Evolutionary conservation across 2,797 vertebrate species (phyloP).

Genomic region (Crax fasciolata): DNA sequence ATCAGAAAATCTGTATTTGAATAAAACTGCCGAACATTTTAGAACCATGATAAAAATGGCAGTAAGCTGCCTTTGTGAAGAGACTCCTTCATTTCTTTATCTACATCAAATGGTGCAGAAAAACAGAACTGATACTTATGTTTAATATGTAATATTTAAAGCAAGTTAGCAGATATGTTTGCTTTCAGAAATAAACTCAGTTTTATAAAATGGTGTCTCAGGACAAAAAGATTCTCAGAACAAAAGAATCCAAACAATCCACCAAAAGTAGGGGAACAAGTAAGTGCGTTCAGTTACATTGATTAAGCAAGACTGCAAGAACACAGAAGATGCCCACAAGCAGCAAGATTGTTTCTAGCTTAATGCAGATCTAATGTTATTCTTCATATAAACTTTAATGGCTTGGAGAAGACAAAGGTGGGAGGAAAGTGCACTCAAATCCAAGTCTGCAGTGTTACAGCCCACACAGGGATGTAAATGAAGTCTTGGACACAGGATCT

Average conservation of each 20-base stretch:
- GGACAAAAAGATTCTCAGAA: not conserved
- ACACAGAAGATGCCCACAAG: slow-evolving; percentile 13
- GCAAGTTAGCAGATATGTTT: not conserved
- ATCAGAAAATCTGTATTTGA: slow-evolving; percentile 33
- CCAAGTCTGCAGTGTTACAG: slow-evolving; percentile 57
- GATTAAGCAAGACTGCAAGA: not conserved
- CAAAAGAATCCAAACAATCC: not conserved
- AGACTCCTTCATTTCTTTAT: not conserved
- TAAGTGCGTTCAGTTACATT: not conserved
- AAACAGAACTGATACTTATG: not conserved
- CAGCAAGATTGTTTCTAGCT: slow-evolving; percentile 15
- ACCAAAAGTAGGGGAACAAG: not conserved
- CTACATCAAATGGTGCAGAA: not conserved
- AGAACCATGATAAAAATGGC: not conserved
- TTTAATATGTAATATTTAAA: not conserved
- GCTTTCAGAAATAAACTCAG: not conserved
- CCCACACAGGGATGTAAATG: slow-evolving; percentile 63
- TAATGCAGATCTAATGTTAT: slow-evolving; percentile 23
- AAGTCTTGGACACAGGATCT: slow-evolving; percentile 63
- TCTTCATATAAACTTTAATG: slow-evolving; percentile 61
- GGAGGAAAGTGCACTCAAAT: slow-evolving; percentile 46
- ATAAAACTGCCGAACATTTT: not conserved
- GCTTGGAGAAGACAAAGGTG: slow-evolving; percentile 54
- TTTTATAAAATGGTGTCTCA: not conserved
- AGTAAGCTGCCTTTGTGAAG: not conserved